Evolutionary conservation across 2,797 vertebrate genomes (phyloP), one percentile per base, ranked within the genome.

Genomic region (Onychomys leucogaster): DNA sequence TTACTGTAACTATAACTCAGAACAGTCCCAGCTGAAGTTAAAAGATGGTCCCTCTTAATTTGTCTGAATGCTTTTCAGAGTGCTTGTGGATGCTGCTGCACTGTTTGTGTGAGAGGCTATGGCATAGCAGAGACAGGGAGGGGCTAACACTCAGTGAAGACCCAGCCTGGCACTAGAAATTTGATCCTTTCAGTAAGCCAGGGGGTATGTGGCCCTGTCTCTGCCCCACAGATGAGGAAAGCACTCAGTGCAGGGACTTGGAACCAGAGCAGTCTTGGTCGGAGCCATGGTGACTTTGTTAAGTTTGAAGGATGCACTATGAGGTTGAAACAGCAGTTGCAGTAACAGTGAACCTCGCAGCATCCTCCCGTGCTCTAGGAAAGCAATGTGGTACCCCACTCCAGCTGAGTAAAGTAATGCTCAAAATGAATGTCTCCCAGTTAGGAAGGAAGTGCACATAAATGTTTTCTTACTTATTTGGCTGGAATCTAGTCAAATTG

Each of bases 1-100:
- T 97, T 96, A 96, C 94, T 94, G 65, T 96, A 95, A 95, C 95
- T 91, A 73, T 97, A 93, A 85, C 84, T 97, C 78, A 92, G n/a
- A 96, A 55, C 89, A 93, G 67, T 52, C 91, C 69, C 71, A 16
- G 69, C 86, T 94, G 25, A 90, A 76, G 78, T 91, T 65, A 37
- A 94, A 91, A 89, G 61, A 73, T 63, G n/a, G 17, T 59, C 41
- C 77, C 82, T 21, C 52, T 94, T 89, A 95, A 94, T 86, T 96
- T 85, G 92, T 93, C 77, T 57, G 69, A 85, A 57, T 82, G 57
- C 94, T 91, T 86, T 88, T 89, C 23, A 85, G 92, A 43, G 34
- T 83, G 46, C 37, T 55, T 14, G 43, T 57, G 65, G 94, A 81
- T 84, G n/a, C 55, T 32, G 65, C 63, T 77, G 25, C 12, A 57